Percentiles rank a stretch among this genome's conserved stretches.
phyloP scores from a whole-genome alignment of 1,140 invertebrate species.

The Ylistrum balloti region DNA sequence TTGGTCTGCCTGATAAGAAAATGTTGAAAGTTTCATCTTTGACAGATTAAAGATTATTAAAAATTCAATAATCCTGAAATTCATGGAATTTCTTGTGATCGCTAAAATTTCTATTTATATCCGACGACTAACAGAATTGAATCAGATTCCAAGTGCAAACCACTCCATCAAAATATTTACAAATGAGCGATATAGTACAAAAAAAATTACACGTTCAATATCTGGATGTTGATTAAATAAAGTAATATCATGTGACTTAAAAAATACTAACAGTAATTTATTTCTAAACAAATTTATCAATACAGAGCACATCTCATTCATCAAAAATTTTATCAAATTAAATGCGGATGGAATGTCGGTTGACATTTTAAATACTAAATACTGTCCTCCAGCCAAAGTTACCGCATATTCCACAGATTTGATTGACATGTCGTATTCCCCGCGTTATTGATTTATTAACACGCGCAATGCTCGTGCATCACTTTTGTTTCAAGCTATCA shows the following conservation, averaged over 20 bases:
- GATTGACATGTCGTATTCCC: background rate
- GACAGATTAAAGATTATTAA: background rate
- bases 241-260: background rate
- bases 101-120: background rate
- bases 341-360: background rate
- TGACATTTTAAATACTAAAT: background rate
- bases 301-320: background rate
- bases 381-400: background rate
- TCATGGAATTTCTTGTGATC: background rate
- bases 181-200: background rate
- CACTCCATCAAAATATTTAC: background rate
- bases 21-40: background rate
- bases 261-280: background rate
- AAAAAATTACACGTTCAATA: background rate
- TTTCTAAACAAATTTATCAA: background rate
- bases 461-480: no score
- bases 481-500: no score
- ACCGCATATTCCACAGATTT: background rate
- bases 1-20: background rate
- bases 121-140: background rate
- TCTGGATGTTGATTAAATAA: background rate
- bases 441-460: background rate
- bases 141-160: background rate
- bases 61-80: conserved; percentile 1
- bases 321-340: background rate